A percentile compares a stretch with the other conserved stretches of the same genome.
These are phyloP conservation scores for Drosophila fungiperda DNA, from an alignment of 2,888 invertebrate species.

Conservation along the genomic window DNA sequence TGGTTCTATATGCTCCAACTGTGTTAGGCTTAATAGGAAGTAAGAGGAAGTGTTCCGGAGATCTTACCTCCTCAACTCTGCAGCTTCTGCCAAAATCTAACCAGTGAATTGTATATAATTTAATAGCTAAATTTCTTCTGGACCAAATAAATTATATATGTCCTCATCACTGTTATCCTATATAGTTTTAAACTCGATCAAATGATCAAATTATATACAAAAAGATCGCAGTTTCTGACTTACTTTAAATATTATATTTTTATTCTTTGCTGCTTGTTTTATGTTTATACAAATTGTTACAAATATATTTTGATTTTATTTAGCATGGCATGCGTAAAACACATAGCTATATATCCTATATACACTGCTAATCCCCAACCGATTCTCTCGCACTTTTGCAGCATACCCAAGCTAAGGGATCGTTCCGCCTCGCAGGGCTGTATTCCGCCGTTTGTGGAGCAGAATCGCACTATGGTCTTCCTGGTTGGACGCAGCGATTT, in stretches of 20 bases:
- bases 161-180: neutral
- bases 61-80: no score
- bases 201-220: neutral
- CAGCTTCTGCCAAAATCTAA: no score
- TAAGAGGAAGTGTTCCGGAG: no score
- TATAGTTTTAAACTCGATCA: neutral
- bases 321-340: conserved; percentile 12
- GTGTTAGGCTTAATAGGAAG: no score
- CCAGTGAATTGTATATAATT: neutral
- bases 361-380: neutral
- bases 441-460: conserved; percentile 87
- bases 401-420: conserved; percentile 85
- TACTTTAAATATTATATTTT: neutral
- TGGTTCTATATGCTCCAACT: no score
- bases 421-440: conserved; percentile 88
- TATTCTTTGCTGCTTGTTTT: conserved; percentile 13
- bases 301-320: neutral
- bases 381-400: conserved; percentile 43
- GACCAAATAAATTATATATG: neutral
- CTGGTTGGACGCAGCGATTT: conserved; percentile 94
- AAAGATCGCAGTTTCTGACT: neutral
- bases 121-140: neutral
- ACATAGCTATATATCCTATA: neutral
- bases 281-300: conserved; percentile 9
- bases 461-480: conserved; percentile 97